These are phyloP conservation scores for Pipistrellus nathusii DNA, from an alignment of 2,797 vertebrate species.

Conservation along the genomic window DNA sequence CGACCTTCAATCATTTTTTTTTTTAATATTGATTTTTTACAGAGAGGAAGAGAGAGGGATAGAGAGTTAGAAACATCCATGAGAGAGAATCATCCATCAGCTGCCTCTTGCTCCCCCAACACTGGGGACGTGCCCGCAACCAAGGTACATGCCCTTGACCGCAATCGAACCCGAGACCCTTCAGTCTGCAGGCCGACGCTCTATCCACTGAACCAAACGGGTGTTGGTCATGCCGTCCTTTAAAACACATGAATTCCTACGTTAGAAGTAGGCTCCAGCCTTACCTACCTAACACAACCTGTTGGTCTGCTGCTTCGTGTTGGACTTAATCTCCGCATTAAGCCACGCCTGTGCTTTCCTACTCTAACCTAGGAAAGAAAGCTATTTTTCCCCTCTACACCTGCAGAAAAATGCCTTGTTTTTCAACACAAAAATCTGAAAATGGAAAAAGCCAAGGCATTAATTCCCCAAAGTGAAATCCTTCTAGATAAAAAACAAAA, in stretches of 20 bases:
- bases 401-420: neutral
- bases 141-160: too few relatives aligned
- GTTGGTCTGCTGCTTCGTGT: neutral
- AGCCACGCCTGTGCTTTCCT: accelerated
- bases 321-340: neutral
- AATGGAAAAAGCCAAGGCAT: neutral
- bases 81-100: too few relatives aligned
- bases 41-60: too few relatives aligned
- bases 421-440: constrained; percentile 24
- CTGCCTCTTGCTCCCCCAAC: too few relatives aligned
- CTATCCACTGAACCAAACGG: too few relatives aligned
- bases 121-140: too few relatives aligned
- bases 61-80: too few relatives aligned
- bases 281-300: neutral
- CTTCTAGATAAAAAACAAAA: neutral
- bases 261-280: accelerated
- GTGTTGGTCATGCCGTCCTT: accelerated
- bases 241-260: accelerated
- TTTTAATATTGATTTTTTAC: too few relatives aligned
- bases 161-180: too few relatives aligned
- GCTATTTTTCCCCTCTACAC: neutral
- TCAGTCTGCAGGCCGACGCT: too few relatives aligned
- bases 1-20: neutral
- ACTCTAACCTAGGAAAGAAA: neutral
- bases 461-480: constrained; percentile 1